These are phyloP conservation scores for Lerema accius DNA, from an alignment of 1,140 invertebrate genomes.

Conservation along the genomic window DNA sequence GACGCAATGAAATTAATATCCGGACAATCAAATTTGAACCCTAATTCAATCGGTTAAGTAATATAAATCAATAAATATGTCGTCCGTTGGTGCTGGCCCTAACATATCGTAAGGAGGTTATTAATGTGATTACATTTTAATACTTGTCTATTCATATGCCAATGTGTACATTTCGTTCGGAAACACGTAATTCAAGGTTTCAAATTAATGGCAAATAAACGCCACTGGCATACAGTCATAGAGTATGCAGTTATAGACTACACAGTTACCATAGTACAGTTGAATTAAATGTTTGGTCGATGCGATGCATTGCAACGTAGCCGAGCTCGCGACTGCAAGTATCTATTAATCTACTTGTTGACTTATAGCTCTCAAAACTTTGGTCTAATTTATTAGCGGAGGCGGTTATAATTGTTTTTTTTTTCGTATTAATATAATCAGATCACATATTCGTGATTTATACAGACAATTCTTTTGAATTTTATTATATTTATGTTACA, in stretches of 20 bases:
- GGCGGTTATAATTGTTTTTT: neutral
- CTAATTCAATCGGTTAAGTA: no score
- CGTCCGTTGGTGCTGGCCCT: no score
- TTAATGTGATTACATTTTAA: no score
- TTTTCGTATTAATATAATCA: no score
- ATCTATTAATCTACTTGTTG: slow-evolving; percentile 29
- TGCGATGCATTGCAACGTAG: slow-evolving; percentile 9
- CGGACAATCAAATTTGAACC: no score
- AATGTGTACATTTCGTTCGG: neutral
- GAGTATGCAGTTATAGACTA: neutral
- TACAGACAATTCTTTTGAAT: no score
- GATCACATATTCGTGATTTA: no score
- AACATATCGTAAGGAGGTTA: no score
- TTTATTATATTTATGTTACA: no score
- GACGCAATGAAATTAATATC: no score
- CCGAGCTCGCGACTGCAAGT: slow-evolving; percentile 5
- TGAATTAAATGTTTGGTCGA: neutral
- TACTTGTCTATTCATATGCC: no score
- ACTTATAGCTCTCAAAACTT: slow-evolving; percentile 5
- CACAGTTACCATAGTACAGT: neutral
- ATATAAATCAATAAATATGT: no score
- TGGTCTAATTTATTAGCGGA: neutral
- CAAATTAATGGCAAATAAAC: neutral
- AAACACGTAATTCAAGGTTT: neutral
- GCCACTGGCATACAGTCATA: neutral